Evolutionary conservation across 1,140 invertebrate genomes (phyloP).

Genomic region (Geopemphigus sp.): DNA sequence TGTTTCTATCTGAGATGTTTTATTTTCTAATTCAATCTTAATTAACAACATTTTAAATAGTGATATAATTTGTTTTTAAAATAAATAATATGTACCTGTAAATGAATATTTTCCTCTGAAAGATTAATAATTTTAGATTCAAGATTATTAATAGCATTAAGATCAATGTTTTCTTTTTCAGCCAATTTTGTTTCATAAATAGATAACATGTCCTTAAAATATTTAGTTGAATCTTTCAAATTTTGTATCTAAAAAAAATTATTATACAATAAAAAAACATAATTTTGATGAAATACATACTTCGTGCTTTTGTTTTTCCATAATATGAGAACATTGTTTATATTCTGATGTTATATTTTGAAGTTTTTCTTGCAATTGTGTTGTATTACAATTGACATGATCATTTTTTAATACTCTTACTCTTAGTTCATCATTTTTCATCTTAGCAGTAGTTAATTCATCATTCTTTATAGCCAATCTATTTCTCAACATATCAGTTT

Average conservation of each 20-base stretch:
- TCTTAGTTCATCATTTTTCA: conserved; percentile 43
- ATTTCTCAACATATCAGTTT: conserved; percentile 25
- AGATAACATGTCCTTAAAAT: conserved; percentile 24
- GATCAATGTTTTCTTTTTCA: conserved; percentile 39
- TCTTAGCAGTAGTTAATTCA: conserved; percentile 36
- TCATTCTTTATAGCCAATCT: conserved; percentile 36
- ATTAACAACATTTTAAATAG: neutral
- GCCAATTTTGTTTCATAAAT: conserved; percentile 25
- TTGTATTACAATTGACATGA: neutral
- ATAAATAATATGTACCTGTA: conserved; percentile 30
- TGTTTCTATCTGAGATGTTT: conserved; percentile 28
- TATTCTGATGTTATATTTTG: conserved; percentile 6
- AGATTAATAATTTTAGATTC: conserved; percentile 34
- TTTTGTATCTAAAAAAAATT: conserved; percentile 13
- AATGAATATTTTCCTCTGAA: conserved; percentile 31
- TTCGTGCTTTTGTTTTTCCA: conserved; percentile 38
- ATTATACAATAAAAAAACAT: neutral
- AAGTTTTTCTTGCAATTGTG: conserved; percentile 28
- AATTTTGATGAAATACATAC: neutral
- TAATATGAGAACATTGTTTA: neutral
- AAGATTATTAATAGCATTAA: conserved; percentile 17
- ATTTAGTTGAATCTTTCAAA: conserved; percentile 38
- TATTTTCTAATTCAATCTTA: conserved; percentile 21
- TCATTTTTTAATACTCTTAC: conserved; percentile 39
- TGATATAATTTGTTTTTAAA: neutral